A percentile compares a stretch with the other conserved stretches of the same genome.
Evolutionary conservation across 64 coral and sea anemone species (phyloP).

Genomic region (Hydrozoanthus tunicans): DNA sequence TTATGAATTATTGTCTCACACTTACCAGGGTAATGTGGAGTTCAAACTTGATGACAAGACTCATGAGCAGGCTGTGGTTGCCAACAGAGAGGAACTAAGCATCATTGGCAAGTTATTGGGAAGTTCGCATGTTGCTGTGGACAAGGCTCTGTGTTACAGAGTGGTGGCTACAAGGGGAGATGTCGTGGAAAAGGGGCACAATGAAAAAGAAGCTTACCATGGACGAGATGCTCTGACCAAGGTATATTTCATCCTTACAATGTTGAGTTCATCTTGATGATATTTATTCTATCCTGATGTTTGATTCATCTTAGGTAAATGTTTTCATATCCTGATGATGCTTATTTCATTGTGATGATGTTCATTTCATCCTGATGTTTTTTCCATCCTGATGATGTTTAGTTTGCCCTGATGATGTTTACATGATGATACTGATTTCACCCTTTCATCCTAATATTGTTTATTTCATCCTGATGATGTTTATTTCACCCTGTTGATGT

Average conservation of each 20-base stretch:
- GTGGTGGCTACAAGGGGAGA: slow-evolving; percentile 89
- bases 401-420: too few relatives aligned
- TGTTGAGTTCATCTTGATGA: neutral
- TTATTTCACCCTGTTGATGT: too few relatives aligned
- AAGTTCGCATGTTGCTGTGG: slow-evolving; percentile 53
- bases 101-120: slow-evolving; percentile 79
- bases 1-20: neutral
- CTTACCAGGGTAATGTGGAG: slow-evolving; percentile 78
- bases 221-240: slow-evolving; percentile 93
- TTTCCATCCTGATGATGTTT: too few relatives aligned
- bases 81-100: slow-evolving; percentile 67
- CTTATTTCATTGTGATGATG: too few relatives aligned
- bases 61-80: slow-evolving; percentile 71
- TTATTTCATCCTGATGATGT: too few relatives aligned
- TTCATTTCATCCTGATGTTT: too few relatives aligned
- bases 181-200: slow-evolving; percentile 92
- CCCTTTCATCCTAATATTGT: too few relatives aligned
- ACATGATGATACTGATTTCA: too few relatives aligned
- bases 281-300: neutral
- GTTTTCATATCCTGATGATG: too few relatives aligned
- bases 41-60: slow-evolving; percentile 75
- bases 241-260: slow-evolving; percentile 27
- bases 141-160: slow-evolving; percentile 84
- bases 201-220: slow-evolving; percentile 82
- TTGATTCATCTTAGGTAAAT: neutral